Percentiles rank a stretch among this genome's conserved stretches.
These are phyloP conservation scores for Nephrocerus scutellatus DNA, from an alignment of 2,888 invertebrate genomes.

Conservation along the genomic window DNA sequence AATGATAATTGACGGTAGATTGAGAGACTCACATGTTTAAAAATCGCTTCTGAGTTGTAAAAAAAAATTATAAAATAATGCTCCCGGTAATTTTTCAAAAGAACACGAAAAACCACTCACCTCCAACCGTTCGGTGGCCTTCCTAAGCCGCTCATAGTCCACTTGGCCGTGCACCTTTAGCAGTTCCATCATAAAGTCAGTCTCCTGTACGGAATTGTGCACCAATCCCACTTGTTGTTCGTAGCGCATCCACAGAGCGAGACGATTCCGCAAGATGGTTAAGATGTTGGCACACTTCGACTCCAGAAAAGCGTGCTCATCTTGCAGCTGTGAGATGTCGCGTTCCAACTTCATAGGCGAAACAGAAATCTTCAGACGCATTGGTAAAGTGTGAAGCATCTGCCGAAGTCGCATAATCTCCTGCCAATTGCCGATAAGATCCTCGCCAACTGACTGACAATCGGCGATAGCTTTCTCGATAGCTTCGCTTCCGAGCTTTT, in stretches of 20 bases:
- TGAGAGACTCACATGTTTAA: too few species aligned
- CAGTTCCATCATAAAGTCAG: slow-evolving; percentile 82
- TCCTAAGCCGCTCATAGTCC: slow-evolving; percentile 72
- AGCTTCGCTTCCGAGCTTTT: slow-evolving; percentile 66
- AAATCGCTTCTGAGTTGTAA: too few species aligned
- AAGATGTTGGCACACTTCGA: slow-evolving; percentile 63
- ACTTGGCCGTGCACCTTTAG: slow-evolving; percentile 77
- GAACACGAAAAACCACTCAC: too few species aligned
- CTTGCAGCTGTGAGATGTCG: slow-evolving; percentile 68
- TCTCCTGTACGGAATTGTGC: slow-evolving; percentile 74
- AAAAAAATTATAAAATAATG: too few species aligned
- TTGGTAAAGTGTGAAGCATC: slow-evolving; percentile 69
- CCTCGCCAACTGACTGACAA: slow-evolving; percentile 64
- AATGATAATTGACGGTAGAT: too few species aligned
- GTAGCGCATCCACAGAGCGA: slow-evolving; percentile 69
- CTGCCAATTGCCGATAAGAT: slow-evolving; percentile 66
- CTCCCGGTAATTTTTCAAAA: too few species aligned
- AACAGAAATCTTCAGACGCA: slow-evolving; percentile 65
- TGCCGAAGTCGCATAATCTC: slow-evolving; percentile 70
- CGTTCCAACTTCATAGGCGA: slow-evolving; percentile 70
- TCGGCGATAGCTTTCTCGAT: slow-evolving; percentile 70
- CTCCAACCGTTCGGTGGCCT: slow-evolving; percentile 78
- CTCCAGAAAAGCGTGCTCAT: slow-evolving; percentile 66
- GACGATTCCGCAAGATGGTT: slow-evolving; percentile 57
- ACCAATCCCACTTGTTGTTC: slow-evolving; percentile 72